Evolutionary conservation across 2,888 invertebrate genomes (phyloP).

Genomic region (Oligia strigilis): DNA sequence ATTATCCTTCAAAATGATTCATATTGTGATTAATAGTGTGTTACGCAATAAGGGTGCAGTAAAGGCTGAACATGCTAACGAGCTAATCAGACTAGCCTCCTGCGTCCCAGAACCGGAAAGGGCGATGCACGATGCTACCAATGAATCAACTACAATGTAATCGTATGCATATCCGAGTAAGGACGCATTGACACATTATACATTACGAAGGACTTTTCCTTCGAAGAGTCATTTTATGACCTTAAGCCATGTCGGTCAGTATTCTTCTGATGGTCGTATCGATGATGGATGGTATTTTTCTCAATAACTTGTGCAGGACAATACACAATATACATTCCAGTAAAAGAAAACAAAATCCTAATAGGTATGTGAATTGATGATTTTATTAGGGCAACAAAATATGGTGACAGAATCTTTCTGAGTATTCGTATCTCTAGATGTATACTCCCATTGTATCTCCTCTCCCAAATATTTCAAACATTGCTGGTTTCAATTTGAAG

Average conservation of each 20-base stretch:
- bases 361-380: slow-evolving; percentile 13
- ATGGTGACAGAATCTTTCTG: background rate
- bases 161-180: slow-evolving; percentile 26
- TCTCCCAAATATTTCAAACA: background rate
- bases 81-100: background rate
- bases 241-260: slow-evolving; percentile 10
- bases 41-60: background rate
- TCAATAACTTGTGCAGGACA: slow-evolving; percentile 12
- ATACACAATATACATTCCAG: slow-evolving; percentile 25
- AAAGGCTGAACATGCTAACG: background rate
- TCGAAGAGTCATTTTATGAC: slow-evolving; percentile 35
- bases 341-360: background rate
- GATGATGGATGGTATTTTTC: slow-evolving; percentile 10
- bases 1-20: background rate
- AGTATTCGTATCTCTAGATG: background rate
- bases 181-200: slow-evolving; percentile 23
- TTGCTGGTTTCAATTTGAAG: background rate
- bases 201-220: slow-evolving; percentile 58
- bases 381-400: background rate
- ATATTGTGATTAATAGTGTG: background rate
- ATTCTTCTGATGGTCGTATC: slow-evolving; percentile 2
- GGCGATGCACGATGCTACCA: background rate
- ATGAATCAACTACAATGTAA: slow-evolving; percentile 34
- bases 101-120: slow-evolving; percentile 35
- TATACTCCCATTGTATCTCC: background rate